phyloP scores from a whole-genome alignment of 2,888 invertebrate species.

The Epistrophe grossulariae region DNA sequence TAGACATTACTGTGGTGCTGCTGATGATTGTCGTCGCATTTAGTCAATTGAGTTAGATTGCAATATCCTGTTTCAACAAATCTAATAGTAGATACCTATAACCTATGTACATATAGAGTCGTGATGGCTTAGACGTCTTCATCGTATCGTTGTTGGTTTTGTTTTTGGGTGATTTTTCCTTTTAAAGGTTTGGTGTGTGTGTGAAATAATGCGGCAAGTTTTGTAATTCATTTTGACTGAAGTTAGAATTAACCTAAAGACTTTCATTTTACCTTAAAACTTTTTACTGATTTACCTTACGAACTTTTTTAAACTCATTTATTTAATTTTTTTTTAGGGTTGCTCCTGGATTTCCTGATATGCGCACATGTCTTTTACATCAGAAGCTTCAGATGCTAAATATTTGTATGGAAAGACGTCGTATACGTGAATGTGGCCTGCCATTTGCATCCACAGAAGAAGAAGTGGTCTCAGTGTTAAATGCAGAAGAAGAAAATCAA shows the following conservation, averaged over 20 bases:
- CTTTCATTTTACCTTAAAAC: constrained; percentile 37
- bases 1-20: constrained; percentile 4
- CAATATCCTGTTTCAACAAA: constrained; percentile 67
- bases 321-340: constrained; percentile 85
- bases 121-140: background rate
- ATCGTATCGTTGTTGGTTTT: background rate
- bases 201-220: constrained; percentile 37
- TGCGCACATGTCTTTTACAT: constrained; percentile 94
- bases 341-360: constrained; percentile 92
- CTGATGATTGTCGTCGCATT: constrained; percentile 15
- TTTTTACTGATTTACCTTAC: constrained; percentile 55
- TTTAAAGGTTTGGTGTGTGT: background rate
- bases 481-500: constrained; percentile 39
- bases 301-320: constrained; percentile 20
- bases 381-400: constrained; percentile 97
- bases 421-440: constrained; percentile 84
- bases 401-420: constrained; percentile 89
- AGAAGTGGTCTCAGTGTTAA: constrained; percentile 2
- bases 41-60: constrained; percentile 65
- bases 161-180: background rate
- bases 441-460: constrained; percentile 69
- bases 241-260: constrained; percentile 44
- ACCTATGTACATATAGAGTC: too few species aligned
- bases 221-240: constrained; percentile 60
- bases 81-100: constrained; percentile 25